phyloP scores from a whole-genome alignment of 2,888 invertebrate species.

The Mechanitis mazaeus region DNA sequence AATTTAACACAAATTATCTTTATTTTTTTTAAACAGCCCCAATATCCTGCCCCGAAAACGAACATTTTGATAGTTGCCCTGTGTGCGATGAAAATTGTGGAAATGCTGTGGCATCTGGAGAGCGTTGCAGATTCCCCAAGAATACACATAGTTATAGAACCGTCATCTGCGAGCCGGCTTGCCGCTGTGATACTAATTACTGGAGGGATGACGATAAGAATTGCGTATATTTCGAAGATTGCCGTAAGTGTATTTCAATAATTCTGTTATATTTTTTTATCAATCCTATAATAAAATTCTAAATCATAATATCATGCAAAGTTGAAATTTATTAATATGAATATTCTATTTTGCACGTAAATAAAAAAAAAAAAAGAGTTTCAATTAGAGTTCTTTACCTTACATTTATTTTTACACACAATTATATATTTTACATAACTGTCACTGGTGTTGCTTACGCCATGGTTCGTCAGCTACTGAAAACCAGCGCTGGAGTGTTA shows the following conservation, averaged over 20 bases:
- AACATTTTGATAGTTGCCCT: slow-evolving; percentile 22
- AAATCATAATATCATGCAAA: too few relatives aligned
- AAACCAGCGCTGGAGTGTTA: too few relatives aligned
- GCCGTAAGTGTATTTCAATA: neutral
- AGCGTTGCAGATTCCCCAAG: slow-evolving; percentile 17
- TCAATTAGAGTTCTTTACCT: too few relatives aligned
- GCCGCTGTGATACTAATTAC: slow-evolving; percentile 9
- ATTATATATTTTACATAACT: too few relatives aligned
- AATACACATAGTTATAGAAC: neutral
- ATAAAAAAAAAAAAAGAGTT: too few relatives aligned
- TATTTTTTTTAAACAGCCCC: slow-evolving; percentile 13
- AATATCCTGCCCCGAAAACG: slow-evolving; percentile 20
- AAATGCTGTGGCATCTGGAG: slow-evolving; percentile 17
- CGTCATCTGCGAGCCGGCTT: slow-evolving; percentile 10
- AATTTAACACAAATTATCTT: too few relatives aligned
- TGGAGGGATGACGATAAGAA: slow-evolving; percentile 9
- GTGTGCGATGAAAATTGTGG: slow-evolving; percentile 24
- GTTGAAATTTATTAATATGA: too few relatives aligned
- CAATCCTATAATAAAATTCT: too few relatives aligned
- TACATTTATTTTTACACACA: too few relatives aligned
- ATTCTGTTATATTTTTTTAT: neutral
- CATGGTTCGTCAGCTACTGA: too few relatives aligned
- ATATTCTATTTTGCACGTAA: too few relatives aligned
- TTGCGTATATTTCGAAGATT: slow-evolving; percentile 5
- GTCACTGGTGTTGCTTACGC: too few relatives aligned